Base-by-base conservation (phyloP, 2,113 vertebrate genomes). In the Jaculus jaculus region DNA sequence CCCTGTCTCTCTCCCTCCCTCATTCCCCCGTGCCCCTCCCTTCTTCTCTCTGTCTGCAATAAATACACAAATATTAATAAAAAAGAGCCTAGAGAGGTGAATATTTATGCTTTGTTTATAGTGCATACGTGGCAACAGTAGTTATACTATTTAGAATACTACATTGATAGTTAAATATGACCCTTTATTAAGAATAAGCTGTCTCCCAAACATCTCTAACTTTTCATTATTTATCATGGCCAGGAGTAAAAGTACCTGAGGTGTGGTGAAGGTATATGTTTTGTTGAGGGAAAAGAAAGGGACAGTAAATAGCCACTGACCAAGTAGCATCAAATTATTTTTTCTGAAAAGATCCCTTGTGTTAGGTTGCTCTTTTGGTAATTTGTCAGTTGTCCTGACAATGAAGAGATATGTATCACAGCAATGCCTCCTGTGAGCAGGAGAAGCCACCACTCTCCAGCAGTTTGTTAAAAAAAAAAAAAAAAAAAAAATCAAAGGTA, bases 371-470 rank as follows among this genome's bases (percentile, higher is more conserved):
- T 87, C 74, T 80, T 95, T 94, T 32, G 34, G 32, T 88, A 94
- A 91, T 91, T 95, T 80, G 26, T 30, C n/a, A 91, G 92, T 91
- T 84, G 54, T 95, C 39, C 68, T 78, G 39, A 80, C 83, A 94
- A 84, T 61, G 26, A 96, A 91, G 28, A 82, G 39, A 88, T 68
- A 51, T 18, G 16, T 21, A 75, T 2, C 85, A 37, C 24, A 84
- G 63, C n/a, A 69, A 28, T 77, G 73, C 87, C 37, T 87, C 63
- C 66, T 24, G 89, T 30, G 26, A 37, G 47, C 42, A 30, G 9
- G 0, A 63, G 66, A 90, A 93, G 79, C 32, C 37, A 32, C 54
- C 54, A 72, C 30, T 37, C 74, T 37, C 24, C 47, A 87, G 32
- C 65, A 80, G 89, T n/a, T 60, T 88, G 78, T 84, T 54, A 6